Percentiles rank a stretch among this genome's conserved stretches.
Evolutionary conservation across 2,113 vertebrate species (phyloP).

Genomic region (Lampris incognitus): DNA sequence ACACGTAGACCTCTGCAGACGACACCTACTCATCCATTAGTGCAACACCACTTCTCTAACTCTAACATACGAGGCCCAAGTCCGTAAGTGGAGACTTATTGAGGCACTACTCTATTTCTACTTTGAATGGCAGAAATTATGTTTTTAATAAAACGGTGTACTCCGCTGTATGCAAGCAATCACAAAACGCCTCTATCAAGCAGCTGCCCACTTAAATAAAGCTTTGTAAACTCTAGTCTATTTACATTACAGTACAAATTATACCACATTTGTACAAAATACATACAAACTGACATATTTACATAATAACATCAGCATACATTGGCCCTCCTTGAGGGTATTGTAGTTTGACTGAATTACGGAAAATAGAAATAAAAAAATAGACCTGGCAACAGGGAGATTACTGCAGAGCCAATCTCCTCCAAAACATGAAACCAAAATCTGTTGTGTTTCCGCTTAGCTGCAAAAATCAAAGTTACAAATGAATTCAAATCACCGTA

Average conservation of each 20-base stretch:
- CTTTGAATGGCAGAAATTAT: background rate
- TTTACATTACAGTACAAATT: conserved; percentile 49
- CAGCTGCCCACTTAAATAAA: background rate
- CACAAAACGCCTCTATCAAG: conserved; percentile 11
- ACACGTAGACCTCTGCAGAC: background rate
- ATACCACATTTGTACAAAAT: conserved; percentile 40
- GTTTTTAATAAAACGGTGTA: background rate
- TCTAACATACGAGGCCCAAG: conserved; percentile 54
- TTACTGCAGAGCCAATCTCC: background rate
- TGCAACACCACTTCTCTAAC: conserved; percentile 39
- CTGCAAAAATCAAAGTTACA: background rate
- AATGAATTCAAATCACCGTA: conserved; percentile 1
- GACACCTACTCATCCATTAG: conserved; percentile 27
- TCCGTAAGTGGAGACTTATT: conserved; percentile 4
- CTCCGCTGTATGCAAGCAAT: conserved; percentile 7
- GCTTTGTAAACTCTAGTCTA: conserved; percentile 9
- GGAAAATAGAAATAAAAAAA: background rate
- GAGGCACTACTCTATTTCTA: background rate
- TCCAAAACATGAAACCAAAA: background rate
- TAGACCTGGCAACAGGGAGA: background rate
- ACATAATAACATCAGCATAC: conserved; percentile 53
- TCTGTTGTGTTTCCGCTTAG: background rate
- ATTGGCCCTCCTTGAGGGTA: conserved; percentile 9
- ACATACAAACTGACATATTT: background rate
- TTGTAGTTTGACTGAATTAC: background rate